phyloP scores from a whole-genome alignment of 2,888 invertebrate genomes.

The Synanthedon formicaeformis region DNA sequence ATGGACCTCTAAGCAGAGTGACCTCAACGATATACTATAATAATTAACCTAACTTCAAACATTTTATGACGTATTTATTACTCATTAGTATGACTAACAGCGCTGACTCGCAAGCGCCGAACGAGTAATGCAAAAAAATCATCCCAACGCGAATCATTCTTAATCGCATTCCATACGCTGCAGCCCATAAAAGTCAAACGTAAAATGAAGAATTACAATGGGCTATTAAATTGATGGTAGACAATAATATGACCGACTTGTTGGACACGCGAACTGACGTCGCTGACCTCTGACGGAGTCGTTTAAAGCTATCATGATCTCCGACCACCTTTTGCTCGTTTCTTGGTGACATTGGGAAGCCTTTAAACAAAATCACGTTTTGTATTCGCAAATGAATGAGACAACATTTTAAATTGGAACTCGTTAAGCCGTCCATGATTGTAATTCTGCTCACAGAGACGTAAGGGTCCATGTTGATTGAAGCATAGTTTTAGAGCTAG shows the following conservation, averaged over 20 bases:
- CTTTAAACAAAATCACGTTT: neutral
- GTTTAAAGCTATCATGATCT: constrained; percentile 3
- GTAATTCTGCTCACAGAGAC: no score
- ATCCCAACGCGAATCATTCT: neutral
- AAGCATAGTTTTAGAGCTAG: no score
- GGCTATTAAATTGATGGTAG: constrained; percentile 33
- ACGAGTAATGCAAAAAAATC: neutral
- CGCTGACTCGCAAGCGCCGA: neutral
- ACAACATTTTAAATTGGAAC: neutral
- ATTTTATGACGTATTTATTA: neutral
- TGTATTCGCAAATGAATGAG: constrained; percentile 1
- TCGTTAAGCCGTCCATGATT: no score
- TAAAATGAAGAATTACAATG: constrained; percentile 29
- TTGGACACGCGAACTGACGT: constrained; percentile 28
- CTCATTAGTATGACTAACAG: neutral
- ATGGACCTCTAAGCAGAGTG: no score
- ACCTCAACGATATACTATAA: no score
- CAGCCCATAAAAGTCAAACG: neutral
- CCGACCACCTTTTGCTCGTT: neutral
- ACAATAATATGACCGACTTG: constrained; percentile 28
- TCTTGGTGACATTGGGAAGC: constrained; percentile 1
- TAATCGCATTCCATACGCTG: neutral
- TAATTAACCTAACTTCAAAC: no score
- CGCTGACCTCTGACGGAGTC: constrained; percentile 13
- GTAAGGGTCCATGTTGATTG: no score